Evolutionary conservation across 2,797 vertebrate genomes (phyloP).

Genomic region (Tamandua tetradactyla): DNA sequence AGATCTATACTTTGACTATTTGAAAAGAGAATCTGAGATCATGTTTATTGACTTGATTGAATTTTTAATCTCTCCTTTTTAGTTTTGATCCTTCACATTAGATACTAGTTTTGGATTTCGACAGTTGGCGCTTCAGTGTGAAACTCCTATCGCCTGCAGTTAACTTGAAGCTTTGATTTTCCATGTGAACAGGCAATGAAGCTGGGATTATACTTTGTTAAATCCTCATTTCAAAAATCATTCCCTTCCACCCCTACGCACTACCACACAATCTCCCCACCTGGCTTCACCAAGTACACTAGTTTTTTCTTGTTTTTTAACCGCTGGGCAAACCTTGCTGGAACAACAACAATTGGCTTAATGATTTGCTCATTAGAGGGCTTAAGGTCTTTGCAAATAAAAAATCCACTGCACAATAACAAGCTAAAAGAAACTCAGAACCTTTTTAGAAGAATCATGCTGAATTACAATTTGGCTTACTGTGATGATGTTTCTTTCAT

Average conservation of each 20-base stretch:
- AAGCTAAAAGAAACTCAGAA: background rate
- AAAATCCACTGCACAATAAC: background rate
- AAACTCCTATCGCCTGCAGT: conserved; percentile 21
- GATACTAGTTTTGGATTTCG: background rate
- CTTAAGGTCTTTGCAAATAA: background rate
- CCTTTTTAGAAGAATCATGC: background rate
- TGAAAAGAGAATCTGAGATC: background rate
- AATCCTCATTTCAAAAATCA: conserved; percentile 31
- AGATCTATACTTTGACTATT: background rate
- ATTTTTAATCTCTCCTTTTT: background rate
- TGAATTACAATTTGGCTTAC: background rate
- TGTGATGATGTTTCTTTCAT: conserved; percentile 22
- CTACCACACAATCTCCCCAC: background rate
- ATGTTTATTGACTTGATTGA: background rate
- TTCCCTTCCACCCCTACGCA: background rate
- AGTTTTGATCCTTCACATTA: background rate
- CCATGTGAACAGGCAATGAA: conserved; percentile 9
- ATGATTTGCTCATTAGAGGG: background rate
- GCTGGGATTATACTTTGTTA: background rate
- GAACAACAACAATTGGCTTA: background rate
- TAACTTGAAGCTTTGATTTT: conserved; percentile 45
- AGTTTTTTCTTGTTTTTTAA: background rate
- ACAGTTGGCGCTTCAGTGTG: background rate
- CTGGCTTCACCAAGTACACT: background rate
- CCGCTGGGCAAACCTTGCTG: background rate